phyloP scores from a whole-genome alignment of 2,113 vertebrate genomes.

The Callochromis pleurospilus region DNA sequence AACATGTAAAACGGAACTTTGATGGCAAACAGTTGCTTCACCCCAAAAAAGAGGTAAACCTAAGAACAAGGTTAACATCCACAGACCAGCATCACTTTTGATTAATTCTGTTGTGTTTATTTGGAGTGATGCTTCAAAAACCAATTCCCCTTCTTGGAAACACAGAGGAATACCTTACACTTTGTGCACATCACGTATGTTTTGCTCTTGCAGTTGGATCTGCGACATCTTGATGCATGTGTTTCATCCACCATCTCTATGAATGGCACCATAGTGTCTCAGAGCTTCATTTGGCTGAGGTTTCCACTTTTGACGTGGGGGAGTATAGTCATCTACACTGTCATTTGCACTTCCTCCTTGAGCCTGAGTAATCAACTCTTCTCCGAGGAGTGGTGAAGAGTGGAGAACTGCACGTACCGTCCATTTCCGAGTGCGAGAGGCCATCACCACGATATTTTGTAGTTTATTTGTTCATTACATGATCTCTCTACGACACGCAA shows the following conservation, averaged over 20 bases:
- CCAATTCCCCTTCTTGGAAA: not conserved
- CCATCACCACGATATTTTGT: not conserved
- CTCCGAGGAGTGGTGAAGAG: not conserved
- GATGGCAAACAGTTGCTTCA: not conserved
- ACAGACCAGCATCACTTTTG: not conserved
- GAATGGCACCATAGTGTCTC: not conserved
- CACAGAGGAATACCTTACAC: not conserved
- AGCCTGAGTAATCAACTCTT: not conserved
- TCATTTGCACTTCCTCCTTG: not conserved
- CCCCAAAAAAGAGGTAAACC: not conserved
- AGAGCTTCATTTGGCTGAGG: not conserved
- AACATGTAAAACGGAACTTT: accelerated
- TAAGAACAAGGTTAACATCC: not conserved
- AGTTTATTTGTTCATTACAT: not conserved
- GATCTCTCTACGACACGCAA: not conserved
- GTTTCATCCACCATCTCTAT: not conserved
- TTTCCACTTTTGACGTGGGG: not conserved
- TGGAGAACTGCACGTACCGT: not conserved
- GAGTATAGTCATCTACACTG: not conserved
- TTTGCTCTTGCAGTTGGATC: not conserved
- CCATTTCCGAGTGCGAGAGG: not conserved
- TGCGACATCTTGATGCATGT: not conserved
- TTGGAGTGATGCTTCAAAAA: not conserved
- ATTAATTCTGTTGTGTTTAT: not conserved
- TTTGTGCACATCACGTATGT: not conserved